Evolutionary conservation across 2,797 vertebrate genomes (phyloP), one percentile per base, ranked within the genome.

Genomic region (Botia kubotai): DNA sequence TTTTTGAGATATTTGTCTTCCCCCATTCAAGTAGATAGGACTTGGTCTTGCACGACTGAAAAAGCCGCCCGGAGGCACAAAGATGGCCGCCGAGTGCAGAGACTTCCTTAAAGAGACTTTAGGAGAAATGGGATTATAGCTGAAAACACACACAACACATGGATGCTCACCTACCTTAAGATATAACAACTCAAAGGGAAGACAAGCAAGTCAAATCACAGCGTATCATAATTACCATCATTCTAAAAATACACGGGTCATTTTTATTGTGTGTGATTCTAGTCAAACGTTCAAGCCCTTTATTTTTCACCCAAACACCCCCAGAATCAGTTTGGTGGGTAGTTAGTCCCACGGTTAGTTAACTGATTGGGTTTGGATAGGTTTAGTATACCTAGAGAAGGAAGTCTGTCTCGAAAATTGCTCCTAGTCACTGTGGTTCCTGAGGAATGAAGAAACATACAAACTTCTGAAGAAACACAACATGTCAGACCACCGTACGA

Each of bases 321-420:
- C 14, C 12, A 67, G 17, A 83, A 86, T 83, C 80, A 80, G 50
- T 5, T 8, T 65, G 39, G 46, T 14, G 50, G 46, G n/a, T 33
- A n/a, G 33, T 67, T 73, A 82, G 72, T 5, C 26, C 62, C 13
- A 29, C 55, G 58, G 75, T 81, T 81, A 81, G 70, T 63, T 81
- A 82, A 26, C 77, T 86, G 86, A 86, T 88, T 85, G 70, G 84
- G 79, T 76, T 86, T 87, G 81, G 68, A 85, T 72, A 85, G 60
- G 83, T 81, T 77, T 71, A 76, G 68, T 87, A 72, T 93, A 95
- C 92, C 88, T 86, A 91, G 84, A 82, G 90, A 93, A 82, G 91
- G 90, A 72, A 94, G 87, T 77, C 92, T 89, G 87, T 94, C 91
- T 86, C 92, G 90, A 88, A 89, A 87, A 85, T 88, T 87, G 82